phyloP scores from a whole-genome alignment of 2,888 invertebrate species.

The Druceiella hillmani region DNA sequence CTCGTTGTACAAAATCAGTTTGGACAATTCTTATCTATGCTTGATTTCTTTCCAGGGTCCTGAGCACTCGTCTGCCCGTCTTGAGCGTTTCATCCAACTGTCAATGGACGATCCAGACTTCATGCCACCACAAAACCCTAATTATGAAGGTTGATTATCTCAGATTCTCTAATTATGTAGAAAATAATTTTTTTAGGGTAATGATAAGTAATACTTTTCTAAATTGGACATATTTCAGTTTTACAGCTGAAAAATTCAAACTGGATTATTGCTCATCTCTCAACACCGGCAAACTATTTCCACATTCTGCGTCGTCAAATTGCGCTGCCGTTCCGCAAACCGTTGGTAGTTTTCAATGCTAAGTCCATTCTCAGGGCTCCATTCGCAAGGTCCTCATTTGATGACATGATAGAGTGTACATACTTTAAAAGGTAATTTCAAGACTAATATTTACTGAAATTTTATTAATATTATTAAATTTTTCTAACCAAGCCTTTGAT shows the following conservation, averaged over 20 bases:
- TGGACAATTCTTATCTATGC: too few relatives aligned
- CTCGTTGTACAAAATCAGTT: background rate
- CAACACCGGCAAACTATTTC: conserved; percentile 74
- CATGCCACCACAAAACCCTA: conserved; percentile 36
- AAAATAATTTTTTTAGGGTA: too few relatives aligned
- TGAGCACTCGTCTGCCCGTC: conserved; percentile 60
- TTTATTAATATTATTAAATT: too few relatives aligned
- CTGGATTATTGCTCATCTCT: conserved; percentile 65
- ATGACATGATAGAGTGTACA: conserved; percentile 58
- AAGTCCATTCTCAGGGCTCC: conserved; percentile 74
- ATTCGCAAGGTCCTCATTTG: conserved; percentile 63
- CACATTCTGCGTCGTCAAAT: conserved; percentile 73
- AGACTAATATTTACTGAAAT: too few relatives aligned
- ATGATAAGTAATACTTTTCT: too few relatives aligned
- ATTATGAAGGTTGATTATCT: background rate
- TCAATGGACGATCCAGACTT: conserved; percentile 60
- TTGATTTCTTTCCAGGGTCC: conserved; percentile 51
- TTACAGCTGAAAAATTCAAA: conserved; percentile 70
- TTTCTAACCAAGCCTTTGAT: too few relatives aligned
- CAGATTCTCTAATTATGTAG: too few relatives aligned
- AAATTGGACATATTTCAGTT: conserved; percentile 43
- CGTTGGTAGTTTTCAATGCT: conserved; percentile 71
- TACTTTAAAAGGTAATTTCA: conserved; percentile 45
- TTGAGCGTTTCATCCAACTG: conserved; percentile 61
- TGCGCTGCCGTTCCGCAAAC: conserved; percentile 72